Evolutionary conservation across 2,113 vertebrate species (phyloP), one percentile per base, ranked within the genome.

Genomic region (Laticauda colubrina): DNA sequence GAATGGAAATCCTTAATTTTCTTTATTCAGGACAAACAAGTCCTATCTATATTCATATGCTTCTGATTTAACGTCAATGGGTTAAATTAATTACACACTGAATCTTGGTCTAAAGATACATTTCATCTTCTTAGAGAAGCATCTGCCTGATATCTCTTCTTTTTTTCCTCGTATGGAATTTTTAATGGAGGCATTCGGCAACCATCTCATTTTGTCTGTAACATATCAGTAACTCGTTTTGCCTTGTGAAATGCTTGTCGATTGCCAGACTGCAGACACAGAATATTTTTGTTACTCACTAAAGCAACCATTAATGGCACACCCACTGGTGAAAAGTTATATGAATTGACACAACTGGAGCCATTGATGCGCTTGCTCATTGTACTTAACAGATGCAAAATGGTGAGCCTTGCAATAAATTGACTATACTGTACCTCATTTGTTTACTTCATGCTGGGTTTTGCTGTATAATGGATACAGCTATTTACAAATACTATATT

Each of bases 71-170:
- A 95, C 92, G 88, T 75, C 89, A 92, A 92, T 64, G 96, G 96
- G 95, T 96, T 95, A 21, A 90, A 90, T 39, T 93, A 94, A 97
- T 92, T 90, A 88, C 91, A 94, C 59, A 95, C 14, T 94, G 92
- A 93, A 96, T 94, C 91, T 61, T 81, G 64, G 94, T 90, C 90
- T 87, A 93, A 89, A 93, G 89, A 93, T 81, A 93, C 15, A 34
- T 90, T 94, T 94, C 0, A 8, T 69, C 64, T 59, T 96, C 94
- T 95, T 90, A 96, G 75, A 95, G 54, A 93, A 94, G 94, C 94
- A 97, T 96, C 96, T 96, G 96, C 92, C 94, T 94, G 94, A 95
- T 92, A 89, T 91, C 92, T 91, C 93, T 92, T 51, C 91, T 85
- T 45, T 56, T 81, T 94, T 93, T 95, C 96, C 92, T 57, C 9